phyloP scores from a whole-genome alignment of 2,113 vertebrate genomes.

The Chamaetylas fuelleborni region DNA sequence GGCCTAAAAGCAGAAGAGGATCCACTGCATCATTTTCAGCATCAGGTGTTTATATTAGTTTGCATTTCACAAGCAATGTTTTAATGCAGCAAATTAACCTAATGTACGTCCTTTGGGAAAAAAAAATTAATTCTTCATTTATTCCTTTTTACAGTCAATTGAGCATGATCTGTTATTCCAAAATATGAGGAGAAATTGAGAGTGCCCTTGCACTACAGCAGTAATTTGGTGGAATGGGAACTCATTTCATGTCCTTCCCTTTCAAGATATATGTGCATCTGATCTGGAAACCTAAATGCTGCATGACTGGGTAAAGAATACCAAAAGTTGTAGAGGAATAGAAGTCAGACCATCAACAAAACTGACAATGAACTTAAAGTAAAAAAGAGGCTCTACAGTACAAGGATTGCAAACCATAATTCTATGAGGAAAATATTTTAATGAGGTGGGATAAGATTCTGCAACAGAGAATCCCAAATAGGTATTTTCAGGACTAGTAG shows the following conservation, averaged over 20 bases:
- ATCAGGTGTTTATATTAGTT: not conserved
- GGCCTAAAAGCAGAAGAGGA: not conserved
- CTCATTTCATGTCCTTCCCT: not conserved
- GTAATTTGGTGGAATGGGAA: not conserved
- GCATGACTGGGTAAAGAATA: not conserved
- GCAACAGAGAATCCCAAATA: not conserved
- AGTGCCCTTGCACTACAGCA: not conserved
- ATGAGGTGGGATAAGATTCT: not conserved
- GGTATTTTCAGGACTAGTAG: not conserved
- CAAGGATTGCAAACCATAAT: not conserved
- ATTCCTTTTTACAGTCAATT: not conserved
- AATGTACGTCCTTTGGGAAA: fast-evolving
- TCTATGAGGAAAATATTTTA: not conserved
- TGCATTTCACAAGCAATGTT: not conserved
- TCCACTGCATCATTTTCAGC: not conserved
- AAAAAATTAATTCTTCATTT: not conserved
- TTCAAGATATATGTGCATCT: not conserved
- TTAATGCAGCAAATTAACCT: not conserved
- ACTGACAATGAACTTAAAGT: not conserved
- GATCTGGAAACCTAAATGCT: not conserved
- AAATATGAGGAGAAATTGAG: not conserved
- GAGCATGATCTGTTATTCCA: not conserved
- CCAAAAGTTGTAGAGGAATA: not conserved
- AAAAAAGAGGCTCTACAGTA: not conserved
- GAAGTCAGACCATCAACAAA: not conserved